phyloP scores from a whole-genome alignment of 2,797 vertebrate genomes.

The Bryconaethiops microstoma region DNA sequence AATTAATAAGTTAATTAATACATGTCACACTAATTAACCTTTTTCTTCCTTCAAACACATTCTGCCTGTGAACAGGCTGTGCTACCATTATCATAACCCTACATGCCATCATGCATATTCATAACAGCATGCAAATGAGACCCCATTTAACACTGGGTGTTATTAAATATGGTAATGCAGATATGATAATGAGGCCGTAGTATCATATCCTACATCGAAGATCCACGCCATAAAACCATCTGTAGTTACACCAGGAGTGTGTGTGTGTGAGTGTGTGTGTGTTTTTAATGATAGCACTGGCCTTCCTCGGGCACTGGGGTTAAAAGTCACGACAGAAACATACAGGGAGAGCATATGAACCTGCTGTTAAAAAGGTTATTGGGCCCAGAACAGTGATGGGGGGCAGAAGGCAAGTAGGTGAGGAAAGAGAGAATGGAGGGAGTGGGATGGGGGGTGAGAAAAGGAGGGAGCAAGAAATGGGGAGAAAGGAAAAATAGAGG shows the following conservation, averaged over 20 bases:
- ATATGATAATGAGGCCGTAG: slow-evolving; percentile 51
- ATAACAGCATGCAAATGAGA: slow-evolving; percentile 65
- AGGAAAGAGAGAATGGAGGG: neutral
- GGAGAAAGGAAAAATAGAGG: slow-evolving; percentile 7
- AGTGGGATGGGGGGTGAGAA: slow-evolving; percentile 19
- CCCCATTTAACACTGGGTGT: slow-evolving; percentile 47
- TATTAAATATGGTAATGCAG: slow-evolving; percentile 63
- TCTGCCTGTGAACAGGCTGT: slow-evolving; percentile 61
- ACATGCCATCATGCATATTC: slow-evolving; percentile 61
- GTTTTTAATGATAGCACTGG: neutral
- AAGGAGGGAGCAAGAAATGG: slow-evolving; percentile 22
- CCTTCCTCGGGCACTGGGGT: slow-evolving; percentile 4
- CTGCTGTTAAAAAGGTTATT: slow-evolving; percentile 26
- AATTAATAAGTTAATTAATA: slow-evolving; percentile 44
- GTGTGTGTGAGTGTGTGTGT: slow-evolving; percentile 42
- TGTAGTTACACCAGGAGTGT: slow-evolving; percentile 40
- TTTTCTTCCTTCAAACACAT: slow-evolving; percentile 46
- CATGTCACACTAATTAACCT: slow-evolving; percentile 73
- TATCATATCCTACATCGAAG: slow-evolving; percentile 37
- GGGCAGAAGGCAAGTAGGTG: neutral
- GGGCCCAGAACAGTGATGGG: neutral
- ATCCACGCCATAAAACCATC: slow-evolving; percentile 25
- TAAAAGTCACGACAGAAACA: slow-evolving; percentile 26
- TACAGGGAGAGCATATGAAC: slow-evolving; percentile 23
- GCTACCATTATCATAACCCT: slow-evolving; percentile 63